Base-by-base conservation (phyloP, 2,113 vertebrate genomes). In the Gracilinanus agilis region DNA sequence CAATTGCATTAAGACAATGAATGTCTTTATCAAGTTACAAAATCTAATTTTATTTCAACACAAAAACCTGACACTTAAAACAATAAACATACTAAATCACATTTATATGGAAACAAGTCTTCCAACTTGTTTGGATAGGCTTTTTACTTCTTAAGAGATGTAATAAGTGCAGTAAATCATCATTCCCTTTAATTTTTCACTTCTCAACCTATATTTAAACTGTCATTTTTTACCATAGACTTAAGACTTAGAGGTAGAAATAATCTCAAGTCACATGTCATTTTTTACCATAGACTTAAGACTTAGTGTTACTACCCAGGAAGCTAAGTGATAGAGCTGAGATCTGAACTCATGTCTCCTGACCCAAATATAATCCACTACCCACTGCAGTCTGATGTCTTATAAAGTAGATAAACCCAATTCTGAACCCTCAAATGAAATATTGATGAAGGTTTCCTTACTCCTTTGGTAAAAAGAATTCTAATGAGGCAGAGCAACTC, bases 41-140 rank as follows among this genome's bases (percentile, higher is more conserved):
- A 94, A 90, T 93, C 92, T 96, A 55, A 94, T 95, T 54, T 94
- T 94, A 93, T 13, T 93, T 96, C 40, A 53, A n/a, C 88, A 93
- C 54, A 92, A 95, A 94, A 94, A 93, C 49, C 94, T 56, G n/a
- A 27, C 55, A 95, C 12, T 53, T 53, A 90, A 27, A 44, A 90
- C 24, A 90, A 90, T n/a, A 75, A 75, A 7, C 34, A n/a, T n/a
- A 67, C 9, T 16, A 27, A 61, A 67, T 4, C 61, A 67, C 29
- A 67, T 67, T 67, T 67, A n/a, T 5, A 75, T 49, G 49, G 61
- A 58, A 58, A 58, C 25, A 75, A 75, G 34, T n/a, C 13, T 75
- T 75, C 13, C 61, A 75, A 75, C 34, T n/a, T 75, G 5, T 55
- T 0, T 21, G 19, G n/a, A 67, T 29, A 67, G n/a, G 12, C 13